Percentiles rank a stretch among this genome's conserved stretches.
phyloP scores from a whole-genome alignment of 2,113 vertebrate genomes.

The Neomonachus schauinslandi region DNA sequence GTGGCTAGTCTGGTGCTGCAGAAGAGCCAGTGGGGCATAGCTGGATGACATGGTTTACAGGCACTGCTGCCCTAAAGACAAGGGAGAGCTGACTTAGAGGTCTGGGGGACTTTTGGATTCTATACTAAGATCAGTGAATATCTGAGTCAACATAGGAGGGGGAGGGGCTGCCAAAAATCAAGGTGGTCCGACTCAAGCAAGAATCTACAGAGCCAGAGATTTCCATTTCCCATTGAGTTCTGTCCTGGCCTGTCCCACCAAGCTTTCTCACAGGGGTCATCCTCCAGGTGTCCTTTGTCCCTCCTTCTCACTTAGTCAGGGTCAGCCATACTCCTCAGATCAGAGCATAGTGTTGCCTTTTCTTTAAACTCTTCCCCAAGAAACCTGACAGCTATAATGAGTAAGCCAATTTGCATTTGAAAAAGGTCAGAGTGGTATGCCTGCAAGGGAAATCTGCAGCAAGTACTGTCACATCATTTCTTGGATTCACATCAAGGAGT shows the following conservation, averaged over 20 bases:
- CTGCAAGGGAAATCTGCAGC: slow-evolving; percentile 82
- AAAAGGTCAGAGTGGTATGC: slow-evolving; percentile 77
- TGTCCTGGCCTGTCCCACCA: not conserved
- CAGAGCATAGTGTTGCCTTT: slow-evolving; percentile 38
- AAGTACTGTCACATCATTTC: slow-evolving; percentile 81
- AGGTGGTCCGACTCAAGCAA: not conserved
- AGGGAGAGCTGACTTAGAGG: slow-evolving; percentile 9
- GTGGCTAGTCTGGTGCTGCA: not conserved
- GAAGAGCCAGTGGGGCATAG: not conserved
- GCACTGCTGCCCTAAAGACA: not conserved
- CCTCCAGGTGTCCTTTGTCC: slow-evolving; percentile 41
- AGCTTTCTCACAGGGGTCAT: not conserved
- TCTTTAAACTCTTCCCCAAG: slow-evolving; percentile 58
- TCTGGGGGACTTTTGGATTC: slow-evolving; percentile 11
- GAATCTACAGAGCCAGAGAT: not conserved
- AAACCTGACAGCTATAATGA: slow-evolving; percentile 70
- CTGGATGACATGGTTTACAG: not conserved
- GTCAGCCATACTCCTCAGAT: not conserved
- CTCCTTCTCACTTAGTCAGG: slow-evolving; percentile 2
- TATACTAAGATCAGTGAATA: not conserved
- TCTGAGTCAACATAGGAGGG: not conserved
- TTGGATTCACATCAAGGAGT: slow-evolving; percentile 85
- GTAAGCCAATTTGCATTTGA: slow-evolving; percentile 80
- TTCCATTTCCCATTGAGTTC: not conserved
- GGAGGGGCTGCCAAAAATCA: not conserved